Evolutionary conservation across 2,888 invertebrate genomes (phyloP).

Genomic region (Coleophora deauratella): DNA sequence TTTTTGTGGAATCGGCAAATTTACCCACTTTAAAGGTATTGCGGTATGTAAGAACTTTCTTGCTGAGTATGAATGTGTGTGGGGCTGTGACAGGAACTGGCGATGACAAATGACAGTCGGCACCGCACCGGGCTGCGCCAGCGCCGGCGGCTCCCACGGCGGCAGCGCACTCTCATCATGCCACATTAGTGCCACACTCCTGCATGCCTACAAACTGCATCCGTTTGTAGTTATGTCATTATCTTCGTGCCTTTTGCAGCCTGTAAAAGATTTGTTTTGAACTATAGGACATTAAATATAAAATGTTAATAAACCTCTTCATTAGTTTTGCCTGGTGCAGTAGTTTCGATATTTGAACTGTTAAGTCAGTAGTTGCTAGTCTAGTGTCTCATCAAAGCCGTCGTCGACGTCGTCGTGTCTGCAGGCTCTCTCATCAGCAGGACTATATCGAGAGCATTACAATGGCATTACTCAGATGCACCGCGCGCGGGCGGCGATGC

Average conservation of each 20-base stretch:
- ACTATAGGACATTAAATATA: no score
- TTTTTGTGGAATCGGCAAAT: conserved; percentile 50
- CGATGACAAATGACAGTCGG: conserved; percentile 63
- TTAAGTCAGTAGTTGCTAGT: no score
- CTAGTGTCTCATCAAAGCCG: background rate
- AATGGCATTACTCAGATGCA: conserved; percentile 74
- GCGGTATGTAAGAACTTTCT: conserved; percentile 46
- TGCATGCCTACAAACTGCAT: conserved; percentile 1
- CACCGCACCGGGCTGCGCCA: conserved; percentile 17
- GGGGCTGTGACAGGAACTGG: conserved; percentile 55
- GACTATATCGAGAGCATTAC: conserved; percentile 70
- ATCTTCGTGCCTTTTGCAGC: no score
- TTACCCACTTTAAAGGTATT: conserved; percentile 59
- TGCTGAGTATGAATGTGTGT: conserved; percentile 34
- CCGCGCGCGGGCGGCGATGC: conserved; percentile 57
- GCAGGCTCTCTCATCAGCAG: conserved; percentile 43
- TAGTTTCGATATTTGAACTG: no score
- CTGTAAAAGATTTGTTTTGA: no score
- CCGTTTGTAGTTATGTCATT: background rate
- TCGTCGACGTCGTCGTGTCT: conserved; percentile 58
- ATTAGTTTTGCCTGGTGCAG: no score
- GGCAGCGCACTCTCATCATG: conserved; percentile 42
- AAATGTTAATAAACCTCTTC: no score
- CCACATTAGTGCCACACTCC: conserved; percentile 36
- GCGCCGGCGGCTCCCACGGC: conserved; percentile 47